Evolutionary conservation across 2,797 vertebrate species (phyloP).

Genomic region (Syngnathus rostellatus): DNA sequence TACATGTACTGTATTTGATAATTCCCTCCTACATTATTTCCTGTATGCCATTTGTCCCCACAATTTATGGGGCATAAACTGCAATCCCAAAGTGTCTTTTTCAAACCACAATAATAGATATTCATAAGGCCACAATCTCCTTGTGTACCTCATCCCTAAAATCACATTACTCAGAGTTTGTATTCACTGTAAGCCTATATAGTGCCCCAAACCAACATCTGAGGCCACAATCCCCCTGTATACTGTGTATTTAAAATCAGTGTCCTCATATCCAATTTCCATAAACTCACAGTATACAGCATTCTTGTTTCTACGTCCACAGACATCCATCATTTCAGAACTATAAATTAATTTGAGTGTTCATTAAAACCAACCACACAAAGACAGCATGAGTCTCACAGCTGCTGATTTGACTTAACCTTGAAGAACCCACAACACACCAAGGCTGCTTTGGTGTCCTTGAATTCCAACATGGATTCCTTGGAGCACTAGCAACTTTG

Average conservation of each 20-base stretch:
- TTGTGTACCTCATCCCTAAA: not conserved
- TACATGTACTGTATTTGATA: not conserved
- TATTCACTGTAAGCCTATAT: not conserved
- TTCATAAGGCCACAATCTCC: not conserved
- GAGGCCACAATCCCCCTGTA: not conserved
- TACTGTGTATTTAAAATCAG: not conserved
- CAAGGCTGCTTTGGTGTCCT: not conserved
- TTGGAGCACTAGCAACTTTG: not conserved
- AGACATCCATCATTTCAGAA: not conserved
- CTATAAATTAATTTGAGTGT: not conserved
- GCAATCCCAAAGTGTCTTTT: not conserved
- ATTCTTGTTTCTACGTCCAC: not conserved
- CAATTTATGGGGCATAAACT: not conserved
- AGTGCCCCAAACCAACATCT: not conserved
- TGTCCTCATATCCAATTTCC: not conserved
- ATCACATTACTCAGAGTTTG: not conserved
- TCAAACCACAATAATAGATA: not conserved
- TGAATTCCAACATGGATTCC: not conserved
- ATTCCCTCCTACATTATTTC: not conserved
- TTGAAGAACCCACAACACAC: not conserved
- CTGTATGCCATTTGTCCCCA: not conserved
- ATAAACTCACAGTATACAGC: not conserved
- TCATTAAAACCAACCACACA: not conserved
- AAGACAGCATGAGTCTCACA: slow-evolving; percentile 13
- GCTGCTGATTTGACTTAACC: not conserved